Base-by-base conservation (phyloP, 2,888 invertebrate genomes). In the Agriopis leucophaearia region DNA sequence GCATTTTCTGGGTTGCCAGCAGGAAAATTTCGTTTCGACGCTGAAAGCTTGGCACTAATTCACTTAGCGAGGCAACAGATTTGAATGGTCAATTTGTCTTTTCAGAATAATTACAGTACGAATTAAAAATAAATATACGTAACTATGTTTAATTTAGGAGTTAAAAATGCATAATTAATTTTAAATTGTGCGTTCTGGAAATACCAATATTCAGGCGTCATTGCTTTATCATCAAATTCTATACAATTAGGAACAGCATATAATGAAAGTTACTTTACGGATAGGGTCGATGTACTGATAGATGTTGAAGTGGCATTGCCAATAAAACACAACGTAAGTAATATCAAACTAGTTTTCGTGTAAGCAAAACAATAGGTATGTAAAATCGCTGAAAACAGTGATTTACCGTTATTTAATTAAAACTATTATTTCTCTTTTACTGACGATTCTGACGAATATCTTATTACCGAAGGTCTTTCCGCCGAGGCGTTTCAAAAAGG, bases 1-100 rank as follows among this genome's bases (percentile, higher is more conserved):
- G 74, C 71, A 75, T 63, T 70, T 73, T 68, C 51, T 52, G 71
- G 69, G 69, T 75, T 76, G 74, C 78, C 72, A 74, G 64, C 55
- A 15, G 48, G 66, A 52, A 77, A 78, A 75, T 63, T 65, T 44
- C 54, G 66, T 51, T 62, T 57, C 42, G 67, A 15, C 35, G 59
- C 7, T 72, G 74, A 57, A 63, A 66, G 52, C 47, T 59, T 7
- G 40, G 12, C 50, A 40, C 40, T 38, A 27, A 27, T 27, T 27
- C 27, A 27, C 27, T 5, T 27, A 27, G 27, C 27, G 27, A 27
- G 27, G 27, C 27, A 27, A 27, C 27, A 27, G 27, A 27, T 27
- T 27, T 27, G 27, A 27, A 27, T 27, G 27, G 27, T 27, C 1
- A 5, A 27, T 27, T 27, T 27, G 27, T 5, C 1, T 27, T 27